phyloP scores from a whole-genome alignment of 2,113 vertebrate species.

The Halcyon malimbica region DNA sequence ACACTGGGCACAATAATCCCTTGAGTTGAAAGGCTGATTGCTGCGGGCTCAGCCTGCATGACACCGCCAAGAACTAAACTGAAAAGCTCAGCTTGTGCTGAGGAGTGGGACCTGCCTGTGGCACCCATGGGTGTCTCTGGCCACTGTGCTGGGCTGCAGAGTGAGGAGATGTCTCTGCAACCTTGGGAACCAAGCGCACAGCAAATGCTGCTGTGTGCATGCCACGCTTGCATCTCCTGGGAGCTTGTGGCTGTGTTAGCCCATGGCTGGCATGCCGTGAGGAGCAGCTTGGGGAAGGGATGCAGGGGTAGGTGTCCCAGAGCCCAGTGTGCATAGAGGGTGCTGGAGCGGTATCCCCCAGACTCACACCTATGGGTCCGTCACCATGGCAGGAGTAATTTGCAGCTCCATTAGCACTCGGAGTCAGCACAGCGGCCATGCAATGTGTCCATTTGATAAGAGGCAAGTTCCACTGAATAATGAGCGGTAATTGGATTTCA shows the following conservation, averaged over 20 bases:
- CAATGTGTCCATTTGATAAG: slow-evolving; percentile 54
- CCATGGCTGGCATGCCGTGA: rapidly evolving
- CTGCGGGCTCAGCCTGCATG: rapidly evolving
- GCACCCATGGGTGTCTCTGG: neutral
- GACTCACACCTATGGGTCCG: neutral
- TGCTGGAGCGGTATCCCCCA: rapidly evolving
- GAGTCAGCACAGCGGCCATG: neutral
- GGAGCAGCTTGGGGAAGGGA: neutral
- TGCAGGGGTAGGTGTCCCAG: neutral
- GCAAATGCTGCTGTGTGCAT: rapidly evolving
- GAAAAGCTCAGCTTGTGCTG: rapidly evolving
- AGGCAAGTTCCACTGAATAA: slow-evolving; percentile 63
- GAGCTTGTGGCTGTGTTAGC: neutral
- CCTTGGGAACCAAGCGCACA: neutral
- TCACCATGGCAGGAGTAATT: neutral
- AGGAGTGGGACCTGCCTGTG: rapidly evolving
- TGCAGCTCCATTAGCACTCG: slow-evolving; percentile 36
- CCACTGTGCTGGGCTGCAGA: rapidly evolving
- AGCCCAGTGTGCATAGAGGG: rapidly evolving
- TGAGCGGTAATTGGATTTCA: slow-evolving; percentile 76
- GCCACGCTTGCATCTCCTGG: rapidly evolving
- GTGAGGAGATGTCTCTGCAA: rapidly evolving
- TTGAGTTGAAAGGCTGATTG: neutral
- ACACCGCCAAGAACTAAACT: rapidly evolving
- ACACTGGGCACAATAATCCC: neutral